A percentile compares a stretch with the other conserved stretches of the same genome.
phyloP scores from a whole-genome alignment of 2,113 vertebrate species.

The Parotia lawesii region DNA sequence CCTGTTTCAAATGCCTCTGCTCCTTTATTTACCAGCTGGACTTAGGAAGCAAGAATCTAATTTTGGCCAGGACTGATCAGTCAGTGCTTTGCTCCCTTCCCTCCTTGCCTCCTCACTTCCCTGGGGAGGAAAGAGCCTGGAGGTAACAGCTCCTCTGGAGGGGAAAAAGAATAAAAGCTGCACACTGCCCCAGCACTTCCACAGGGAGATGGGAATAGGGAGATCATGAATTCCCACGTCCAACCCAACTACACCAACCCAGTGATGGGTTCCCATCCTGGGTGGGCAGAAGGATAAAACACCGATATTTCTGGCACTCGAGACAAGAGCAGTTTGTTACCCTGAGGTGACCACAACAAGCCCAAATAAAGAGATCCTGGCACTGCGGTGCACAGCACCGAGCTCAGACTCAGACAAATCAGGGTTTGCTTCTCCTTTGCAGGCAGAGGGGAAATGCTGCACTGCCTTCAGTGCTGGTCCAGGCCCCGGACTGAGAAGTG shows the following conservation, averaged over 20 bases:
- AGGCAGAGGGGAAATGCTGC: not conserved
- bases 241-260: not conserved
- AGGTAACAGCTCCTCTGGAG: not conserved
- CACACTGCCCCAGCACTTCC: not conserved
- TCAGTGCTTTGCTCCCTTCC: not conserved
- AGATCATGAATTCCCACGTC: not conserved
- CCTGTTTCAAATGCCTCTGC: not conserved
- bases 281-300: not conserved
- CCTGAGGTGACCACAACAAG: not conserved
- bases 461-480: not conserved
- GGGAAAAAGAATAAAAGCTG: not conserved
- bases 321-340: not conserved
- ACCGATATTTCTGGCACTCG: not conserved
- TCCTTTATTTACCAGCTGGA: not conserved
- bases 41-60: not conserved
- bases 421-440: not conserved
- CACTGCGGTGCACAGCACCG: rapidly evolving
- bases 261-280: not conserved
- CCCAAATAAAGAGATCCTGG: not conserved
- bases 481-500: not conserved
- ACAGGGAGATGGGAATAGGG: not conserved
- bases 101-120: not conserved
- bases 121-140: not conserved
- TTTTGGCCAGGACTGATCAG: not conserved
- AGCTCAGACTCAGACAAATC: not conserved